These are phyloP conservation scores for Notocelia uddmanniana DNA, from an alignment of 2,888 invertebrate species.

Conservation along the genomic window DNA sequence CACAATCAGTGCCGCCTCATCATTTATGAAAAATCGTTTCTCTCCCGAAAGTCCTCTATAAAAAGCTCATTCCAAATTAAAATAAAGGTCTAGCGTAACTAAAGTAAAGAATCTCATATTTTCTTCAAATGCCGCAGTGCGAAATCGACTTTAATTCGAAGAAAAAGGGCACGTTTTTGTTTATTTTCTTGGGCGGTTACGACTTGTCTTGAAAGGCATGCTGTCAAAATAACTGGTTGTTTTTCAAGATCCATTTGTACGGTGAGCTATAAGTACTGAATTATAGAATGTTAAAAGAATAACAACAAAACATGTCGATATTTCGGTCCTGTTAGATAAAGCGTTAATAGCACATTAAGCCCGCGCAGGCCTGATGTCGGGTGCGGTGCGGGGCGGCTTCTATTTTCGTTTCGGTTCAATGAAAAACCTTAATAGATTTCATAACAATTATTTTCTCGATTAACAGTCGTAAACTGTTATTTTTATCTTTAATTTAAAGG, in stretches of 20 bases:
- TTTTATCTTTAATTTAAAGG: slow-evolving; percentile 43
- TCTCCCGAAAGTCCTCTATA: slow-evolving; percentile 79
- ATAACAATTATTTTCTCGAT: slow-evolving; percentile 42
- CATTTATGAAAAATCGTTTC: slow-evolving; percentile 84
- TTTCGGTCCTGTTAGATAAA: slow-evolving; percentile 72
- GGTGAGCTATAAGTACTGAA: slow-evolving; percentile 72
- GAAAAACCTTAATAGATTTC: slow-evolving; percentile 43
- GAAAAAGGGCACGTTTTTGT: slow-evolving; percentile 53
- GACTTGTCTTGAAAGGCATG: slow-evolving; percentile 62
- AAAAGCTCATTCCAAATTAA: slow-evolving; percentile 85
- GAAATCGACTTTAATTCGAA: slow-evolving; percentile 58
- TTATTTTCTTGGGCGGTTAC: slow-evolving; percentile 59
- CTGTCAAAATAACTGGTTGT: slow-evolving; percentile 83
- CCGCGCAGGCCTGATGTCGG: slow-evolving; percentile 43
- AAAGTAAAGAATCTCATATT: slow-evolving; percentile 69
- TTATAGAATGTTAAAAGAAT: slow-evolving; percentile 74
- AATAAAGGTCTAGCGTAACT: slow-evolving; percentile 83
- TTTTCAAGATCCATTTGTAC: slow-evolving; percentile 82
- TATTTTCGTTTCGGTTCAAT: slow-evolving; percentile 49
- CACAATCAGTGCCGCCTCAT: slow-evolving; percentile 84
- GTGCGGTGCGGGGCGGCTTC: slow-evolving; percentile 54
- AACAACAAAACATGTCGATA: slow-evolving; percentile 77
- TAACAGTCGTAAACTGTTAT: slow-evolving; percentile 39
- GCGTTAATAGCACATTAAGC: slow-evolving; percentile 70
- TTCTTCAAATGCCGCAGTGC: slow-evolving; percentile 50